A percentile compares a stretch with the other conserved stretches of the same genome.
Conservation (phyloP, 2,888 invertebrate genomes). For the Sarcophaga rosellei region DNA sequence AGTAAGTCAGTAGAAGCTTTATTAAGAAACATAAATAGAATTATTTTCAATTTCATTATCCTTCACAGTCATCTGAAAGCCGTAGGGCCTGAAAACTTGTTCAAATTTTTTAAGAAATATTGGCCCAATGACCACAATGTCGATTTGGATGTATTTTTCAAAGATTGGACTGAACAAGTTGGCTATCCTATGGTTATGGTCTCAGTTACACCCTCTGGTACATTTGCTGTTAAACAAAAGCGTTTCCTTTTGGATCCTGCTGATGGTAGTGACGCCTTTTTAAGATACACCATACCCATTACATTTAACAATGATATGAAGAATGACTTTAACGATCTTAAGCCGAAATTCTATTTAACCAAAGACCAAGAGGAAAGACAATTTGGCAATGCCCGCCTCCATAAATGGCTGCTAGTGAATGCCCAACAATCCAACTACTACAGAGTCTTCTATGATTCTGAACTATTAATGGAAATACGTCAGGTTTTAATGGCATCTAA, state of each 20-base stretch:
- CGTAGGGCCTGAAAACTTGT: conserved; percentile 82
- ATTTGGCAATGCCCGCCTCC: conserved; percentile 55
- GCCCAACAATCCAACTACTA: conserved; percentile 81
- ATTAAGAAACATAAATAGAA: neutral
- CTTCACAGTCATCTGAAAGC: conserved; percentile 74
- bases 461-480: conserved; percentile 82
- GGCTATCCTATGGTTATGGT: conserved; percentile 86
- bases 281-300: conserved; percentile 76
- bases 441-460: conserved; percentile 86
- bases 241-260: conserved; percentile 72
- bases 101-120: conserved; percentile 80
- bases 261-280: conserved; percentile 70
- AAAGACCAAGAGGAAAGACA: conserved; percentile 49
- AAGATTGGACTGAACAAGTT: conserved; percentile 85
- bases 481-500: conserved; percentile 67
- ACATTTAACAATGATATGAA: conserved; percentile 71
- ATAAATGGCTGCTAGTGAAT: conserved; percentile 78
- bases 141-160: conserved; percentile 76
- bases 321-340: conserved; percentile 72
- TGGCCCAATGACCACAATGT: conserved; percentile 75
- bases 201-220: conserved; percentile 44
- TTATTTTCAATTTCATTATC: neutral
- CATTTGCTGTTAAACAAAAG: conserved; percentile 70
- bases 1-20: conserved; percentile 79
- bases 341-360: conserved; percentile 71